Evolutionary conservation across 2,888 invertebrate species (phyloP).

Genomic region (Trimorus sp.): DNA sequence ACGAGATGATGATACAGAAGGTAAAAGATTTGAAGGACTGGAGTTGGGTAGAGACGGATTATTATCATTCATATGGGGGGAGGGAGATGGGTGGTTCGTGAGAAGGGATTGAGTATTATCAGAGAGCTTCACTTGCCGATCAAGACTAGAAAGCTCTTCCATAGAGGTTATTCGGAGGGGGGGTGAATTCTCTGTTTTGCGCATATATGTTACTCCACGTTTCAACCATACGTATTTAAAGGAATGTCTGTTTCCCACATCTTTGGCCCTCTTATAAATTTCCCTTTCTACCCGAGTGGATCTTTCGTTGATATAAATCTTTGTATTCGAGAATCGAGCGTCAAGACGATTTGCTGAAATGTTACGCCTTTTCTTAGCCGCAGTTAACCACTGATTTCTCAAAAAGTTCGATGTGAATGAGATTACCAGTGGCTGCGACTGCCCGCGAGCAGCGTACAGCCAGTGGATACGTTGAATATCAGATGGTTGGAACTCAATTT

Average conservation of each 20-base stretch:
- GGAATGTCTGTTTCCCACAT: neutral
- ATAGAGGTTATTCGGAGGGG: too few relatives aligned
- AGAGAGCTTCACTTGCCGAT: too few relatives aligned
- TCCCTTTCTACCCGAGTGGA: neutral
- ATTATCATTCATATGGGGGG: too few relatives aligned
- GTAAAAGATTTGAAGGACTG: too few relatives aligned
- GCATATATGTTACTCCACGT: neutral
- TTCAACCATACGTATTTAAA: constrained; percentile 7
- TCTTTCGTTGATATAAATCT: neutral
- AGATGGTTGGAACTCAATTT: neutral
- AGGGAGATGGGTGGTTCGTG: too few relatives aligned
- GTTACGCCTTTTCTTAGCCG: neutral
- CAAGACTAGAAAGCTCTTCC: too few relatives aligned
- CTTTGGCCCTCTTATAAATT: neutral
- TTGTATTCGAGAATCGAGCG: neutral
- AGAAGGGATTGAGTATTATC: too few relatives aligned
- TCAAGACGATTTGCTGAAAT: neutral
- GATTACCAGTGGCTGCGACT: neutral
- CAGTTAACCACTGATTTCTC: neutral
- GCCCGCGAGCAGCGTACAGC: neutral
- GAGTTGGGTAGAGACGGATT: too few relatives aligned
- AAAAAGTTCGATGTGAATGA: neutral
- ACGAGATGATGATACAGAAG: too few relatives aligned
- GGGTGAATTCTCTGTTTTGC: too few relatives aligned
- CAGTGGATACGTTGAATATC: neutral